Evolutionary conservation across 2,113 vertebrate genomes (phyloP).

Genomic region (Pavo muticus): DNA sequence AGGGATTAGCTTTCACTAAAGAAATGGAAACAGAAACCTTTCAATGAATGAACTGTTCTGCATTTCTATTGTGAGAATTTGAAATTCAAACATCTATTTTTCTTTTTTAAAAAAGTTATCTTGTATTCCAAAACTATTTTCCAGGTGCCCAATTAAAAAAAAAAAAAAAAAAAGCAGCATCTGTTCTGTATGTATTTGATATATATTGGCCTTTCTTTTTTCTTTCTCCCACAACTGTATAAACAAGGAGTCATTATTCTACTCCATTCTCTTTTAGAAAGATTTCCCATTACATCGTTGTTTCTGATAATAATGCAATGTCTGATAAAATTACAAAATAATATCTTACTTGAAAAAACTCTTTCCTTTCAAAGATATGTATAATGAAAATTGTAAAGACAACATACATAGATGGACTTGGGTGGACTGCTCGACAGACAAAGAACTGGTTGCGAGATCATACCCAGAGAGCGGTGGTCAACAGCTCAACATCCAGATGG

Average conservation of each 20-base stretch:
- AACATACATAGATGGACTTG: too few relatives aligned
- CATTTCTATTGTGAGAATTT: neutral
- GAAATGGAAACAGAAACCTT: neutral
- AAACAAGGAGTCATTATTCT: neutral
- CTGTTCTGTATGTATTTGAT: neutral
- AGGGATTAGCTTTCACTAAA: constrained; percentile 11
- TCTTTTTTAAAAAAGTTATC: neutral
- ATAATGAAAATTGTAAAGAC: neutral
- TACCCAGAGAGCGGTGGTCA: too few relatives aligned
- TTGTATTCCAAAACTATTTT: neutral
- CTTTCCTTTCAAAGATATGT: neutral
- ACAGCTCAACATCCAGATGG: too few relatives aligned
- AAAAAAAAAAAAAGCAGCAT: neutral
- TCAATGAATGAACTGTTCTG: neutral
- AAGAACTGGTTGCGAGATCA: too few relatives aligned
- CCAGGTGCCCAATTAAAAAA: neutral
- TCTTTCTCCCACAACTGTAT: neutral
- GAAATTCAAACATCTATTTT: neutral
- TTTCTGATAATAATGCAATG: neutral
- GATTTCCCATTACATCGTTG: neutral
- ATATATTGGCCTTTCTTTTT: neutral
- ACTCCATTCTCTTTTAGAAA: neutral
- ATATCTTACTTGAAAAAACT: neutral
- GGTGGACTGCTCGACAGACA: too few relatives aligned
- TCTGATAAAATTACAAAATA: neutral